Conservation (phyloP, 2,888 invertebrate species). For the Synergus japonicus region DNA sequence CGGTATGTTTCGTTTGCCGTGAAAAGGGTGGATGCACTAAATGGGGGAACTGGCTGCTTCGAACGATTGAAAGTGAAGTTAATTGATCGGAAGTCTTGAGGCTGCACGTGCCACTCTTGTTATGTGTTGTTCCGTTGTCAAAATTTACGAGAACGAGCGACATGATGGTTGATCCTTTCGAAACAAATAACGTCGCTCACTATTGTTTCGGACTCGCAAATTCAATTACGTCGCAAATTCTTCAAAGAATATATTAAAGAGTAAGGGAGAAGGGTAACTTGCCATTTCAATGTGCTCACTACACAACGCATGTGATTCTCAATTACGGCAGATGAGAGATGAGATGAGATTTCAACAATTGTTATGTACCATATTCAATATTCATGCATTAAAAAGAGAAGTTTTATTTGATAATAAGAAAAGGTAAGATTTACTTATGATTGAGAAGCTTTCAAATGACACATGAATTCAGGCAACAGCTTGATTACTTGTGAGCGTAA, state of each 20-base stretch:
- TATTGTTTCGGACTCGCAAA: background rate
- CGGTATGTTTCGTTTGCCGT: constrained; percentile 54
- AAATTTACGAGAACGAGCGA: constrained; percentile 5
- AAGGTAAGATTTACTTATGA: too few relatives aligned
- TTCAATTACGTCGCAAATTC: background rate
- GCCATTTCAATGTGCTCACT: background rate
- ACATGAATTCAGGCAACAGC: background rate
- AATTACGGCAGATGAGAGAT: too few relatives aligned
- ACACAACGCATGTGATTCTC: too few relatives aligned
- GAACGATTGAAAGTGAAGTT: constrained; percentile 71
- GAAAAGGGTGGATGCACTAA: constrained; percentile 49
- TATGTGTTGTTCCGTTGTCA: constrained; percentile 1
- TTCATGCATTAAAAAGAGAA: too few relatives aligned
- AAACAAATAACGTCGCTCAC: constrained; percentile 26
- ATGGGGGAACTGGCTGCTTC: constrained; percentile 37
- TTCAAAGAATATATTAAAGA: background rate
- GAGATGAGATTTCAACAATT: too few relatives aligned
- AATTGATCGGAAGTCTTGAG: constrained; percentile 78
- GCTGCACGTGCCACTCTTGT: constrained; percentile 72
- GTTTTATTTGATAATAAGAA: too few relatives aligned
- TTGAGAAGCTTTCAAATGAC: background rate
- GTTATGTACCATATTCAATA: too few relatives aligned
- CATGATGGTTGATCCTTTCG: constrained; percentile 15
- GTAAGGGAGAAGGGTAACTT: background rate
- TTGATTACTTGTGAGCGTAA: background rate